Base-by-base conservation (phyloP, 1,140 invertebrate species). In the Tetramorium parvispinum region DNA sequence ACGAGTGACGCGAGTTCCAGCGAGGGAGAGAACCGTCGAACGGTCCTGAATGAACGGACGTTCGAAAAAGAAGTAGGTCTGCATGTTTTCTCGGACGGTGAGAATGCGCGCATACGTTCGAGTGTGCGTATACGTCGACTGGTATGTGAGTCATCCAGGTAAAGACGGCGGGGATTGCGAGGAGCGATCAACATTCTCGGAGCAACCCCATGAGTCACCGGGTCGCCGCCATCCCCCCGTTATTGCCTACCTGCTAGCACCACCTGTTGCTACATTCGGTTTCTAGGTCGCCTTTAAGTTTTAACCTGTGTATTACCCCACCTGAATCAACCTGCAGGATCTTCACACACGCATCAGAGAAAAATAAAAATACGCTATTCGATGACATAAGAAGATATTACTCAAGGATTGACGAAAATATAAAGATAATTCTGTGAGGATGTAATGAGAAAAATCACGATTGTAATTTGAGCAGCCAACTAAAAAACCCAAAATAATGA, bases 191-290 rank as follows among this genome's bases (percentile, higher is more conserved):
- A 89, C 90, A 93, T 93, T 93, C 92, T 85, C 82, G 89, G 91
- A 91, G 91, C 89, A 92, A 92, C 92, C 92, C 92, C 88, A 87
- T 92, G 92, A 91, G 89, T 93, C 93, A 93, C 83, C 91, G 86
- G 82, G 87, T 92, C 88, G 87, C 90, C 92, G 91, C 92, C 92
- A 91, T 91, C 92, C 90, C 88, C 83, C 77, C 61, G 63, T 40
- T 40, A 63, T 75, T 75, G 55, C 68, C 76, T 93, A 93, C 92
- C 93, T 93, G 91, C 89, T 32, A 32, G 32, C 75, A 63, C 90
- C 92, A 93, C 92, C 92, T 93, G 92, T 93, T 93, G 93, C 91
- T 93, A 91, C 91, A 65, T 73, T 63, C 66, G 59, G 82, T 90
- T 92, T 92, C 88, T 87, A 71, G 88, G 86, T 91, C 85, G 89